Evolutionary conservation across 2,113 vertebrate genomes (phyloP).

Genomic region (Cromileptes altivelis): DNA sequence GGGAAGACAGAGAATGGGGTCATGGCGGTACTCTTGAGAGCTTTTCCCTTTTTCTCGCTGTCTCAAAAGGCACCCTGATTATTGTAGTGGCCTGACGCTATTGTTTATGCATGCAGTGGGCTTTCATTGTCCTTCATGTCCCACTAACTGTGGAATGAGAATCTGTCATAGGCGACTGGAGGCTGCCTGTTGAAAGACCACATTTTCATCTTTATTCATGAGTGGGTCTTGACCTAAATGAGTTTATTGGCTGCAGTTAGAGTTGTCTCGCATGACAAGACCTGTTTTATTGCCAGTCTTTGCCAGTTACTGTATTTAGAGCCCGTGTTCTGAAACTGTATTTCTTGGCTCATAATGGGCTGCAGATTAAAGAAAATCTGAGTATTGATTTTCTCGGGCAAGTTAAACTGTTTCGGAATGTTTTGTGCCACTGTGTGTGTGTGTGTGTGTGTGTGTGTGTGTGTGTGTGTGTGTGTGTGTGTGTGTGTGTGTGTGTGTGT

Average conservation of each 20-base stretch:
- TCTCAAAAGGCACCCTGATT: constrained; percentile 51
- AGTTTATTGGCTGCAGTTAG: constrained; percentile 56
- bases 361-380: not conserved
- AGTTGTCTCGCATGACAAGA: constrained; percentile 41
- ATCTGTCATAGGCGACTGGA: constrained; percentile 30
- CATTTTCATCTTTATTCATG: constrained; percentile 56
- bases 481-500: not conserved
- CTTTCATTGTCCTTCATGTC: constrained; percentile 67
- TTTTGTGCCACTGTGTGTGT: constrained; percentile 17
- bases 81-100: constrained; percentile 11
- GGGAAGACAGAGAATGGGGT: constrained; percentile 58
- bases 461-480: no score
- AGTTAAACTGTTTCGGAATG: not conserved
- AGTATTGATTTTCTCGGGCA: not conserved
- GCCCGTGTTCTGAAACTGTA: not conserved
- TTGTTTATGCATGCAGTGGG: constrained; percentile 62
- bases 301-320: constrained; percentile 15
- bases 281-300: constrained; percentile 55
- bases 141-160: constrained; percentile 50
- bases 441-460: constrained; percentile 7
- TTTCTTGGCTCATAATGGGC: not conserved
- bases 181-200: constrained; percentile 27
- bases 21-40: constrained; percentile 37
- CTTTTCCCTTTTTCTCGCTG: constrained; percentile 6
- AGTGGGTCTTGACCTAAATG: constrained; percentile 54